Evolutionary conservation across 2,113 vertebrate genomes (phyloP), one percentile per base, ranked within the genome.

Genomic region (Acanthochromis polyacanthus): DNA sequence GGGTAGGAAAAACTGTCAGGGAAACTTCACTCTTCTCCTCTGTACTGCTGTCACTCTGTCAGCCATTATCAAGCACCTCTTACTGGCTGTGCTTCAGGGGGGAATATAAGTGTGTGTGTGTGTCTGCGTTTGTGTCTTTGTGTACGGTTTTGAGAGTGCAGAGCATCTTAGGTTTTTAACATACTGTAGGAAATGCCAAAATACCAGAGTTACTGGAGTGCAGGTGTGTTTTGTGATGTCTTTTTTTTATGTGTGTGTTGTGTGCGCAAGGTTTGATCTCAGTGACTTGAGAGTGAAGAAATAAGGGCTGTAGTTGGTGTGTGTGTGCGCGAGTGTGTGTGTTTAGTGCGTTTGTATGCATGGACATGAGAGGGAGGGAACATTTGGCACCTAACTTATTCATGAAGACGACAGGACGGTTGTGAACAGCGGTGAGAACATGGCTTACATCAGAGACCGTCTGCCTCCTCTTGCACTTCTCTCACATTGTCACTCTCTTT

Each of bases 381-480:
- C 91, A 91, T 92, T 93, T 90, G 89, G 88, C 72, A 50, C 84
- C 77, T 90, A 82, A 92, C 74, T 91, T 92, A 93, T 93, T 92
- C 80, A 93, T 91, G 80, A 85, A 86, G 80, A 71, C 43, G 73
- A 90, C 91, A 89, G 91, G 90, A 91, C 55, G 67, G 80, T 78
- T 89, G 90, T 90, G 91, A 89, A 91, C 84, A 80, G 88, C 7
- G 60, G 81, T 57, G 83, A 82, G 83, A 91, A 88, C 90, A 92
- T 77, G 81, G 61, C 85, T 90, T 85, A 86, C 88, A 88, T 92
- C 89, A 91, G 84, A 87, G 90, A 84, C 78, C 63, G 81, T 84
- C 87, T 86, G 82, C 80, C 82, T 88, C 82, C 69, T 80, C 57
- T 61, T 79, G 82, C 85, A 82, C 82, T 84, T 72, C 75, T 74